Evolutionary conservation across 2,888 invertebrate genomes (phyloP).

Genomic region (Dasypogon diadema): DNA sequence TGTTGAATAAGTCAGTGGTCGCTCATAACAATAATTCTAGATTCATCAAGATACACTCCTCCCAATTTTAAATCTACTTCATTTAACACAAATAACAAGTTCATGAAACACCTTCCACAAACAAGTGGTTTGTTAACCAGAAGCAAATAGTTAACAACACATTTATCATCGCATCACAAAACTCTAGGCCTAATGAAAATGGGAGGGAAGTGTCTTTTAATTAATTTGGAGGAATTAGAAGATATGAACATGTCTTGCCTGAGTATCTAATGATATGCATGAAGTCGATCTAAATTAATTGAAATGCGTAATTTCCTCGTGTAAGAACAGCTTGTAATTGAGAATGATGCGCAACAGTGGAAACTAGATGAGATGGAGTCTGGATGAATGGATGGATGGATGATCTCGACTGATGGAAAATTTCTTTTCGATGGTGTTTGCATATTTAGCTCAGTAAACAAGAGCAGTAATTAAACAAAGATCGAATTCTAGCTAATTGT

Average conservation of each 20-base stretch:
- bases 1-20: no score
- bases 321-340: no score
- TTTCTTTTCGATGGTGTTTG: background rate
- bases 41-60: no score
- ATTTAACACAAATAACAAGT: no score
- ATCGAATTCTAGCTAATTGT: background rate
- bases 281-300: conserved; percentile 36
- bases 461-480: background rate
- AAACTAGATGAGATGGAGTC: conserved; percentile 21
- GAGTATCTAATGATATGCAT: conserved; percentile 32
- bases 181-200: background rate
- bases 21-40: no score
- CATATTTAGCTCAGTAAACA: background rate
- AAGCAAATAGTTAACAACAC: no score
- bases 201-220: conserved; percentile 2
- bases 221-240: conserved; percentile 5
- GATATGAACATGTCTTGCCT: background rate
- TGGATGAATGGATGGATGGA: background rate
- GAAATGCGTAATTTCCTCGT: conserved; percentile 5
- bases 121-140: no score
- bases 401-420: background rate
- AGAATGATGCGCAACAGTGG: conserved; percentile 8
- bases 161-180: background rate
- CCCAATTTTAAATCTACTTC: no score
- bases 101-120: no score